Conservation (phyloP, 2,113 vertebrate genomes). For the Salvelinus sp. region DNA sequence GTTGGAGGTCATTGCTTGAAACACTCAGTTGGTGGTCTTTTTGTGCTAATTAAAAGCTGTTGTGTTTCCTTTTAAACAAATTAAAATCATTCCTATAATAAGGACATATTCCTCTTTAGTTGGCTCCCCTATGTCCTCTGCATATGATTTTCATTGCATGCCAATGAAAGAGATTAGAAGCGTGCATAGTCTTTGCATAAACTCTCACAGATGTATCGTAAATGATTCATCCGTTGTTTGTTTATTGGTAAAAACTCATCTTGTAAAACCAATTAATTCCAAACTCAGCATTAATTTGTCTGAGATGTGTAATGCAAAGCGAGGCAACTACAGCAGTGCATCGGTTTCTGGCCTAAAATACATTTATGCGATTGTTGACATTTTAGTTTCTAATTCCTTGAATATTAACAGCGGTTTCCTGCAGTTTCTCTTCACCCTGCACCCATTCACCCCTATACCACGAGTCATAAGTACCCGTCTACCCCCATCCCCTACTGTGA, state of each 20-base stretch:
- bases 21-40: not conserved
- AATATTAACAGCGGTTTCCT: slow-evolving; percentile 15
- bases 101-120: not conserved
- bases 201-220: too few species aligned
- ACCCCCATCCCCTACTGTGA: slow-evolving; percentile 7
- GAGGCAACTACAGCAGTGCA: not conserved
- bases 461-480: slow-evolving; percentile 45
- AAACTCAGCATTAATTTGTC: not conserved
- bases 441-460: slow-evolving; percentile 41
- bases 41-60: not conserved
- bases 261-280: not conserved
- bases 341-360: not conserved
- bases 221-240: too few species aligned
- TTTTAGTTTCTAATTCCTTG: not conserved
- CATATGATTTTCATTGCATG: not conserved
- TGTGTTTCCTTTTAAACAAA: not conserved
- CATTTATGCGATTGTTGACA: not conserved
- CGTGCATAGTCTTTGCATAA: not conserved
- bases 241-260: not conserved
- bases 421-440: slow-evolving; percentile 9
- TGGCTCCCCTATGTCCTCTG: not conserved
- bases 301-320: not conserved
- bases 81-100: not conserved
- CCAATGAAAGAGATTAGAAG: not conserved
- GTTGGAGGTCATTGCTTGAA: not conserved